These are phyloP conservation scores for Corythucha ciliata DNA, from an alignment of 2,888 invertebrate genomes.

Conservation along the genomic window DNA sequence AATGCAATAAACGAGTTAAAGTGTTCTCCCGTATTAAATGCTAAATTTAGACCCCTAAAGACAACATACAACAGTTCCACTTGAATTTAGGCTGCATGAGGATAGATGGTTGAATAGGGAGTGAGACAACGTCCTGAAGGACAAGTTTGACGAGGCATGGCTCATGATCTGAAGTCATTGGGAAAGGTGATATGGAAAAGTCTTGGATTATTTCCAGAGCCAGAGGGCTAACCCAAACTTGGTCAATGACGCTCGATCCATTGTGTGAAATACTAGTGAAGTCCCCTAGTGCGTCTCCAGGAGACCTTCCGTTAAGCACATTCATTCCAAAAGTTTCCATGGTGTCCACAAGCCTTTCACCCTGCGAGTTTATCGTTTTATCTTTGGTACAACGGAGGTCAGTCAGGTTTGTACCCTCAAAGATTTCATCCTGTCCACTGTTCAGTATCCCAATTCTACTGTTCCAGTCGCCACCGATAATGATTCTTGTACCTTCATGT, in stretches of 20 bases:
- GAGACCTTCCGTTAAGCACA: conserved; percentile 11
- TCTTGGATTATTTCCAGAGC: neutral
- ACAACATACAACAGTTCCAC: too few species aligned
- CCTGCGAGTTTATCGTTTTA: neutral
- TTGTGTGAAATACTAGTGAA: conserved; percentile 1
- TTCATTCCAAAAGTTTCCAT: conserved; percentile 4
- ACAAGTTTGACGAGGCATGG: neutral
- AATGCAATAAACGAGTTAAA: too few species aligned
- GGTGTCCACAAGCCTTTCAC: neutral
- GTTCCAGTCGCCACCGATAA: conserved; percentile 16
- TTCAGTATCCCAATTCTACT: conserved; percentile 3
- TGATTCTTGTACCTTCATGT: neutral
- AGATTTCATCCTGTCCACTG: neutral
- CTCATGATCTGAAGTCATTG: neutral
- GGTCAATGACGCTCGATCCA: conserved; percentile 9
- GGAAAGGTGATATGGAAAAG: neutral
- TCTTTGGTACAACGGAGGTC: conserved; percentile 1
- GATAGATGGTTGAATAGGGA: neutral
- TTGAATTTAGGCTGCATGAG: conserved; percentile 2
- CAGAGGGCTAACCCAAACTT: conserved; percentile 12
- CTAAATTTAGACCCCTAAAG: too few species aligned
- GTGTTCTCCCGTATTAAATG: too few species aligned
- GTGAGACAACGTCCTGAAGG: neutral
- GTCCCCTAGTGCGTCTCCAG: neutral
- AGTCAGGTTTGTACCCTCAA: neutral